Base-by-base conservation (phyloP, 2,888 invertebrate species). In the Phengaris arion region DNA sequence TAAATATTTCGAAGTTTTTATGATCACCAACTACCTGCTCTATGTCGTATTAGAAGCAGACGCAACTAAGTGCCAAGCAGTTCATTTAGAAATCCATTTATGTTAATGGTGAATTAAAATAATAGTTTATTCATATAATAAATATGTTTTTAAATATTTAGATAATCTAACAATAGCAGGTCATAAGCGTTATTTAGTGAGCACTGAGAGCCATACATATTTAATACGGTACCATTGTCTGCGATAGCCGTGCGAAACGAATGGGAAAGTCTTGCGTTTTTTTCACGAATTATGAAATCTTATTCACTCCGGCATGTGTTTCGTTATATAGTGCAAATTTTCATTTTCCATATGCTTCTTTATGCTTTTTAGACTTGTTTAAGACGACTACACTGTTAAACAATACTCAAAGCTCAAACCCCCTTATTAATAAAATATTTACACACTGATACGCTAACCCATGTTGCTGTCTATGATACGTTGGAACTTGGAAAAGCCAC, bases 161-260 rank as follows among this genome's bases (percentile, higher is more conserved):
- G 1, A 22, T 59, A 22, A 64, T 6, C 12, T 12, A 64, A 64
- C 12, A 64, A 45, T 64, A 4, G 52, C 59, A 8, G 4, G 48
- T 7, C 9, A 69, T 69, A 48, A 69, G 45, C 52, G 70, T 51
- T n/a, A 51, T 52, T 72, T 52, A 35, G 35, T 35, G 46, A 68
- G 45, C 22, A 6, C 15, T 48, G 15, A 35, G 22, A 9, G 64
- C 22, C 12, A 13, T 13, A 48, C 35, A 54, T 35, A 22, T 13
- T 22, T n/a, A 7, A 48, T 69, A 51, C 35, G 10, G 64, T 15
- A 57, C 69, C 57, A 75, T 75, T 75, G 75, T 75, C 15, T 75
- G 48, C 55, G 48, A 75, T 70, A 12, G 55, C 75, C 70, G 75
- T 75, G 75, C 55, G 75, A 75, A 75, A 75, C 75, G 68, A 75